These are phyloP conservation scores for Symphodus melops DNA, from an alignment of 2,113 vertebrate species.

Conservation along the genomic window DNA sequence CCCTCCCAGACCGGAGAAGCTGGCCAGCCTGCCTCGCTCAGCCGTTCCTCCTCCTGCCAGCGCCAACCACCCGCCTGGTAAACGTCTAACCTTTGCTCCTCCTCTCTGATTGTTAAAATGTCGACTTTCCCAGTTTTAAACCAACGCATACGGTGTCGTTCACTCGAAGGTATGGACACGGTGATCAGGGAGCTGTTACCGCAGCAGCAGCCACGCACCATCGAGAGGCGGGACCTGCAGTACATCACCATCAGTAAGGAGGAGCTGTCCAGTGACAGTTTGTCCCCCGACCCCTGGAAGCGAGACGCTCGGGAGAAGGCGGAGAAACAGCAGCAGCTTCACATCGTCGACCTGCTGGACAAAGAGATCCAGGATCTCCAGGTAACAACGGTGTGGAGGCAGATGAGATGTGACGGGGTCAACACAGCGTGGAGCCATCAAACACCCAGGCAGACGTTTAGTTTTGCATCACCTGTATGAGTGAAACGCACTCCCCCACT, in stretches of 20 bases:
- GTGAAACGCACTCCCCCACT: no score
- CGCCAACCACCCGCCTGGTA: conserved; percentile 75
- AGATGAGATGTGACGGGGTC: no score
- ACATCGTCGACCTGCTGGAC: conserved; percentile 96
- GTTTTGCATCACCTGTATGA: no score
- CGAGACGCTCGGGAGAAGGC: conserved; percentile 95
- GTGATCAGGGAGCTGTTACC: conserved; percentile 96
- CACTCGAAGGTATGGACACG: conserved; percentile 83
- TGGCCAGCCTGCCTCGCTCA: conserved; percentile 84
- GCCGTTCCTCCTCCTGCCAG: conserved; percentile 57
- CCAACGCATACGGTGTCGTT: background rate
- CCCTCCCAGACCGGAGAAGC: conserved; percentile 84
- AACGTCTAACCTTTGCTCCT: background rate
- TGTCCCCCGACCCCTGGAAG: conserved; percentile 98
- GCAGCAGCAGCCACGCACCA: conserved; percentile 96
- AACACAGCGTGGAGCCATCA: no score
- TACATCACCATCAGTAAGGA: conserved; percentile 97
- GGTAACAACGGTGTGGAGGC: conserved; percentile 34
- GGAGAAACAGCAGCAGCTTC: conserved; percentile 98
- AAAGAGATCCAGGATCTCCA: conserved; percentile 96
- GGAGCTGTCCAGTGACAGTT: conserved; percentile 91
- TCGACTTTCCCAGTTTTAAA: background rate
- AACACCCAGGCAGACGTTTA: no score
- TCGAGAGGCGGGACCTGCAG: conserved; percentile 95
- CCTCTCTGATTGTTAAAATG: no score